Evolutionary conservation across 1,140 invertebrate species (phyloP).

Genomic region (Zeugodacus cucurbitae): DNA sequence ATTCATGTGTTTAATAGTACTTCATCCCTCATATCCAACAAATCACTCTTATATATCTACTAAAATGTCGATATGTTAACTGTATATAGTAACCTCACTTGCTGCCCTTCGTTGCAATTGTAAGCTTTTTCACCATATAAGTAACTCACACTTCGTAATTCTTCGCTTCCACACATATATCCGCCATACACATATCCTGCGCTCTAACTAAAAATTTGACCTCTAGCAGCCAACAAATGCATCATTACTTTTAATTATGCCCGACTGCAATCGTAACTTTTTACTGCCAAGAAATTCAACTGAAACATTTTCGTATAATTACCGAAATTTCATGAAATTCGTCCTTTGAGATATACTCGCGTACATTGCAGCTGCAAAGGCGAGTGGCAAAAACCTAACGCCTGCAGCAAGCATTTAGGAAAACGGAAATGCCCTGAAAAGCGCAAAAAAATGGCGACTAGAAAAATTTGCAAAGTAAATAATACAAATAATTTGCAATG

Average conservation of each 20-base stretch:
- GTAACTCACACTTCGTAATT: neutral
- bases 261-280: conserved; percentile 13
- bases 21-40: too few species aligned
- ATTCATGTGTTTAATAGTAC: too few species aligned
- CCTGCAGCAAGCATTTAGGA: conserved; percentile 19
- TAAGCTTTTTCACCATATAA: neutral
- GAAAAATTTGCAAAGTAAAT: conserved; percentile 24
- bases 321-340: conserved; percentile 20
- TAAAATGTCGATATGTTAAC: too few species aligned
- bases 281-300: conserved; percentile 17
- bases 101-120: neutral
- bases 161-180: neutral
- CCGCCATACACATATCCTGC: neutral
- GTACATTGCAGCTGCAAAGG: neutral
- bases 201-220: neutral
- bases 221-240: neutral
- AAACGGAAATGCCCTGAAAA: neutral
- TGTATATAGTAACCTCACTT: neutral
- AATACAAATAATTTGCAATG: conserved; percentile 29
- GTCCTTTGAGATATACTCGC: neutral
- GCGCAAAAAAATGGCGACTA: conserved; percentile 24
- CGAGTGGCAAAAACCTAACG: neutral
- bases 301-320: conserved; percentile 36
- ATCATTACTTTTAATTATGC: conserved; percentile 34
- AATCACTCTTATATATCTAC: too few species aligned